Evolutionary conservation across 2,113 vertebrate genomes (phyloP), one percentile per base, ranked within the genome.

Genomic region (Indicator indicator): DNA sequence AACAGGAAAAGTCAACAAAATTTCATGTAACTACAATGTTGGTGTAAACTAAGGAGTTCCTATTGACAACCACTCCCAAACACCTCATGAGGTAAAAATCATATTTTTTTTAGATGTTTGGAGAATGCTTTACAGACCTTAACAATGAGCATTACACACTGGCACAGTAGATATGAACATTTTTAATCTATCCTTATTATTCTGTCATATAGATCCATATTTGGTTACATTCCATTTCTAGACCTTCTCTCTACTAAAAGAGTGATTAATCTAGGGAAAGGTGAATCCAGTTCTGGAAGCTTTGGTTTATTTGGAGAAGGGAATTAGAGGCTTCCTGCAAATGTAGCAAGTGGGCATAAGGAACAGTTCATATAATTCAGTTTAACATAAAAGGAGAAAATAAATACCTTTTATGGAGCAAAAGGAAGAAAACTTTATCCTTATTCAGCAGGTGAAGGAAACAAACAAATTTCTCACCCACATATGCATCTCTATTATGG

Each of bases 81-180:
- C 56, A 65, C 9, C 7, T 73, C 40, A 32, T 0, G 1, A 5
- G 5, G 16, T 4, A 32, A 83, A 89, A 56, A 2, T 24, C 5
- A 50, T 56, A 59, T 48, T 89, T 92, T 75, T 17, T 52, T 71
- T 33, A 52, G 46, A 54, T 48, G 1, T 75, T 44, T 73, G n/a
- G 36, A 65, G 20, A 91, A 75, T 62, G 26, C 5, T 62, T 85
- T 88, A 20, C 67, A 70, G 4, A 5, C 12, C 26, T 62, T 79
- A 54, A 30, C 14, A 26, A 44, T 14, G n/a, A 9, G 2, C 5
- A 20, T 40, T 38, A 33, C 4, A 50, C 42, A 68, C 15, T 67
- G 0, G 12, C 2, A 46, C 0, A 32, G 11, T 56, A 70, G 16
- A 14, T 62, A 6, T 16, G 11, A 74, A 69, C 20, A 12, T 28